phyloP scores from a whole-genome alignment of 2,797 vertebrate species.

The Cyprinodon diabolis region DNA sequence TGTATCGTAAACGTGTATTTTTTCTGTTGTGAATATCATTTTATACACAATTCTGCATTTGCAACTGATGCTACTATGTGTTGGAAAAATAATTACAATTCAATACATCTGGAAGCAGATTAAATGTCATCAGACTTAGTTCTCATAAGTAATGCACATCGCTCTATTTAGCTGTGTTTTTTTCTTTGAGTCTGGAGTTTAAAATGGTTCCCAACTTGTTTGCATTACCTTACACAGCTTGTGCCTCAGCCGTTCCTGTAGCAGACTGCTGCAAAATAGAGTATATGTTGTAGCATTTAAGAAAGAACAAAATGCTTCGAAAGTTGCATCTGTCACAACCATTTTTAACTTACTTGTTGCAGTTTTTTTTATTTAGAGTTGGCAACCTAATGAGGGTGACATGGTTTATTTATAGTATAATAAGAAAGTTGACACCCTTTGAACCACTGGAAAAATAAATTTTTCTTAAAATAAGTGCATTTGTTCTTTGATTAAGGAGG shows the following conservation, averaged over 20 bases:
- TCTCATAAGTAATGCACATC: neutral
- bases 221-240: neutral
- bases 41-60: neutral
- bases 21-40: neutral
- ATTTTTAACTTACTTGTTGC: conserved; percentile 21
- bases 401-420: conserved; percentile 7
- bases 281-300: conserved; percentile 16
- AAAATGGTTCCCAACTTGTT: neutral
- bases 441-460: too few relatives aligned
- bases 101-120: neutral
- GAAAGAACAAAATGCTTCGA: conserved; percentile 2
- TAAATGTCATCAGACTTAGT: neutral
- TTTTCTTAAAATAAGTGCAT: too few relatives aligned
- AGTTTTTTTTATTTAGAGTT: conserved; percentile 16
- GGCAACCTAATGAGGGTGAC: conserved; percentile 3
- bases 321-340: conserved; percentile 16
- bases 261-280: conserved; percentile 28
- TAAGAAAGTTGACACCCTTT: neutral
- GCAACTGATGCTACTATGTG: neutral
- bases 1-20: neutral
- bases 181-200: neutral
- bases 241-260: conserved; percentile 5
- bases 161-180: neutral
- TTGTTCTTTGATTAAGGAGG: too few relatives aligned
- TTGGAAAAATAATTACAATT: neutral